Evolutionary conservation across 2,888 invertebrate genomes (phyloP), one percentile per base, ranked within the genome.

Genomic region (Agrochola litura): DNA sequence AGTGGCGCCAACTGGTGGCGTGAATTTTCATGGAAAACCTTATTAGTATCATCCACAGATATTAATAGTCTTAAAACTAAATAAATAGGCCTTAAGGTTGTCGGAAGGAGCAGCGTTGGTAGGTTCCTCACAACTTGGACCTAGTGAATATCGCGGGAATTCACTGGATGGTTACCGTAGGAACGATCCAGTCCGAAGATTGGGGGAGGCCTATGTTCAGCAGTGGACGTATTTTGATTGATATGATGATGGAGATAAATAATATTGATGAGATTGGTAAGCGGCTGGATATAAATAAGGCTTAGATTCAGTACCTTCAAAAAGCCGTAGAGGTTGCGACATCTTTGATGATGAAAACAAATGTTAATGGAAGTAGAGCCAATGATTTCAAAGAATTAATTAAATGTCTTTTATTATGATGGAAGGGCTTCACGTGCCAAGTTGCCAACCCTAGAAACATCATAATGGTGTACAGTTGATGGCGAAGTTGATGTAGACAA

Each of bases 401-500:
- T 12, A 19, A 25, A 46, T 16, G 16, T 30, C 3, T 60, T 16
- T 56, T 25, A 56, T 12, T 14, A 56, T 6, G 56, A 25, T 60
- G 60, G 30, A 30, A 60, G 60, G 41, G 19, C 41, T 46, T 14
- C 9, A 58, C 22, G 41, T 63, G 64, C 6, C 30, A 30, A 30
- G 30, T 30, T 30, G 30, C 30, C 72, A 86, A 61, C 83, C 83
- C 72, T 84, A 66, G 9, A 64, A 64, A 64, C 25, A 74, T 61
- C 68, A 83, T 66, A 86, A 83, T 75, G 58, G 83, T 61, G 84
- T 77, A 69, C 71, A 58, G 60, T 63, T 74, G 60, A 75, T 82
- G 76, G 70, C 41, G 66, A 81, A 67, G 70, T 81, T 82, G 84
- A 83, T 79, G 74, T 70, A 86, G 79, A 86, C 83, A 83, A 84